Base-by-base conservation (phyloP, 2,113 vertebrate genomes). In the Notiomystis cincta region DNA sequence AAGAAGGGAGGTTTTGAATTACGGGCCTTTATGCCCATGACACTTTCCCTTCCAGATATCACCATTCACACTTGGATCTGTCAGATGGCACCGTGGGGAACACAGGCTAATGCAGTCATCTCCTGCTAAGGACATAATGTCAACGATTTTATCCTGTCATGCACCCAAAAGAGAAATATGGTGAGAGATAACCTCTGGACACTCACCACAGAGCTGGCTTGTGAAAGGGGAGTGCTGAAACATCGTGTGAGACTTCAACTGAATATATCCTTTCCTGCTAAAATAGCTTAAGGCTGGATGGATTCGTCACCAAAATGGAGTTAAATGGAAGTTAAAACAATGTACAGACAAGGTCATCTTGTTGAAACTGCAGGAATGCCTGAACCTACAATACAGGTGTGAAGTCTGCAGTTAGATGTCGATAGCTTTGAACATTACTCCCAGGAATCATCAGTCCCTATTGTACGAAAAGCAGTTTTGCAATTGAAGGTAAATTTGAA, bases 121-220 rank as follows among this genome's bases (percentile, higher is more conserved):
- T 90, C 45, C 73, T 85, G 47, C n/a, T 94, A 85, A 84, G 91
- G 81, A 91, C 70, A 64, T 76, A 53, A 72, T 61, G 62, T 61
- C 89, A 87, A 91, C 10, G 6, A 69, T 79, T 89, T 89, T 79
- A 89, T 95, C 91, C 37, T 65, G 31, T 60, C 73, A 35, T 14
- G 35, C 16, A 37, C 44, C 1, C 4, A 79, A 82, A 84, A 75
- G 73, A 85, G 65, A 93, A 89, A 79, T 89, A 61, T 27, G 15
- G 57, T 79, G 72, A 82, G 87, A 91, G 81, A 94, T 89, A 82
- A 87, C 72, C 61, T 69, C 87, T 91, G 65, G 69, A 64, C 83
- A 69, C 37, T 48, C 28, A 53, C 15, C 40, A 64, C 0, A 0
- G 51, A 53, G 65, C 25, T 64, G 37, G 44, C 53, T 94, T 82